Base-by-base conservation (phyloP, 2,113 vertebrate genomes). In the Sinosuthora webbiana region DNA sequence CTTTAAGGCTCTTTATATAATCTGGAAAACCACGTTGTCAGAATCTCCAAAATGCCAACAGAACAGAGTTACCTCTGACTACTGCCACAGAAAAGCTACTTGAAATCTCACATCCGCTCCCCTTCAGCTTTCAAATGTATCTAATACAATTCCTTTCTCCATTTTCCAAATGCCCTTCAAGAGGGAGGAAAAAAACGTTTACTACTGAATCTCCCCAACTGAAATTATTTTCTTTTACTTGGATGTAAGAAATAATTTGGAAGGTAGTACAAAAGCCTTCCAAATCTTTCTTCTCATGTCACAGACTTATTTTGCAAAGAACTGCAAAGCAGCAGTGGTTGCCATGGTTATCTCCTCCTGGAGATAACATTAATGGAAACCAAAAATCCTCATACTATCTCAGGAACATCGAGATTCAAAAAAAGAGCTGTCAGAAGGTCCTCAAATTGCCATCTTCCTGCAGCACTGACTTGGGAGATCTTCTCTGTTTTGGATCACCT, bases 341-440 rank as follows among this genome's bases (percentile, higher is more conserved):
- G 74, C 91, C 89, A 95, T 96, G 94, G 95, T 95, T 95, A 93
- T 96, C 68, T 87, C 47, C 49, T 87, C 50, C 71, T 80, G 39
- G 27, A 88, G 84, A 60, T 57, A 96, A 60, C 52, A 59, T 20
- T 88, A 90, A 91, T 74, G 82, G 82, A 93, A 95, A 86, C 55
- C 41, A 90, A 91, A 91, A 94, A 10, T 68, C 35, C 64, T 87
- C 37, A 35, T 12, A 39, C 24, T 77, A 68, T 70, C 64, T 77
- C 18, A 80, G 47, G 64, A 94, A 86, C 42, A 85, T 7, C 0
- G 0, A 56, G 27, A 77, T 12, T 71, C 4, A 57, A 71, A 75
- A 70, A 57, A 37, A 37, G 37, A 79, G 11, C 20, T 87, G 30
- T 31, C 62, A 64, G 63, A 74, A 41, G 15, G 27, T 30, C 20